Evolutionary conservation across 1,140 invertebrate genomes (phyloP), one percentile per base, ranked within the genome.

Genomic region (Argopecten irradians): DNA sequence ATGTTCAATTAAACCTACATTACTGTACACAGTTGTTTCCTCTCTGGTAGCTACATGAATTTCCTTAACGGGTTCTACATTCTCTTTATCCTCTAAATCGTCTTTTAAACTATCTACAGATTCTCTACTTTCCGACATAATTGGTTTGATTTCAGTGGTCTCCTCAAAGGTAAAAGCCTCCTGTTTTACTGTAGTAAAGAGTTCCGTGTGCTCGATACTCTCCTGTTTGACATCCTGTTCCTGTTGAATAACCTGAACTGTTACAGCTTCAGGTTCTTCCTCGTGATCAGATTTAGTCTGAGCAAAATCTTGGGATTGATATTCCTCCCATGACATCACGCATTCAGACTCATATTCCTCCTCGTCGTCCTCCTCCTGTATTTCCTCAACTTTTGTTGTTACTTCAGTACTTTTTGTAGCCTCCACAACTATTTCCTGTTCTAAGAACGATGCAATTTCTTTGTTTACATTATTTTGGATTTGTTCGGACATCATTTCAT

Each of bases 141-240:
- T 71, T 0, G 55, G 55, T 71, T 28, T 1, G 22, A 71, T 71
- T 28, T 71, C 55, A 28, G 55, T 71, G 22, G 55, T 71, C 16
- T 71, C 55, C 22, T 71, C 55, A 28, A 71, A 8, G 55, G 55
- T 28, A 16, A 5, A 71, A 71, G 55, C 55, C 55, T 71, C 55
- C 55, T 71, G 55, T 71, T 71, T 71, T 22, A 71, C 55, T 71
- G 55, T 71, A n/a, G 55, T 71, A 71, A 71, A 71, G 5, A 71
- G 16, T 71, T 71, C 55, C 28, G 55, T 71, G n/a, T 71, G 55
- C 5, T 71, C 55, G 8, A 71, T 28, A 71, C 55, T 71, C 16
- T 71, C n/a, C n/a, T 71, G 55, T 71, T n/a, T 71, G 14, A 71
- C n/a, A 28, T 71, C 55, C n/a, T 71, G 22, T 28, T 71, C n/a